phyloP scores from a whole-genome alignment of 92 coral and sea anemone species.

The Umimayanthus kanabou region DNA sequence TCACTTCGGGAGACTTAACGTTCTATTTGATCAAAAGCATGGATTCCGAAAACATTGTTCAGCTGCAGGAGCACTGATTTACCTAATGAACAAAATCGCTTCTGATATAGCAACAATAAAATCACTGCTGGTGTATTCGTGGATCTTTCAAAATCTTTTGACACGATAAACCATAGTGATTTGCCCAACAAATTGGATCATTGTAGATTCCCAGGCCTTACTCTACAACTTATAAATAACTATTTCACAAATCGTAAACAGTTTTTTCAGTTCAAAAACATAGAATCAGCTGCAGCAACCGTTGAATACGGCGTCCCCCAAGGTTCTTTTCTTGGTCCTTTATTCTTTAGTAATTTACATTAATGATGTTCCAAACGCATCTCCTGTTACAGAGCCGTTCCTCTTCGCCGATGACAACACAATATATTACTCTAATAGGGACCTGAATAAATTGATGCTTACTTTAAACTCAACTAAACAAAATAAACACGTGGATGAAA shows the following conservation, averaged over 20 bases:
- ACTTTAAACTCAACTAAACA: not conserved
- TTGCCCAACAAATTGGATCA: not conserved
- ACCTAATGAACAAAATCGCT: too few relatives aligned
- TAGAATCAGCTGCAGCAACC: not conserved
- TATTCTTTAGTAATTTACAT: constrained; percentile 9
- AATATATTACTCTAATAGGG: not conserved
- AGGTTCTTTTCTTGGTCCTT: constrained; percentile 27
- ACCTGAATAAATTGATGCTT: constrained; percentile 1
- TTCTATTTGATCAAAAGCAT: too few relatives aligned
- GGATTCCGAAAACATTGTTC: too few relatives aligned
- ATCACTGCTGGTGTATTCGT: too few relatives aligned
- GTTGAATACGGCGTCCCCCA: constrained; percentile 17
- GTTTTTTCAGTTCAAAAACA: not conserved
- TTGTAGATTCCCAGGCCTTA: not conserved
- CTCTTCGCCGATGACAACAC: constrained; percentile 23
- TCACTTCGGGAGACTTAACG: too few relatives aligned
- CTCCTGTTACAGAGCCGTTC: not conserved
- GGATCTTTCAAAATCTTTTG: too few relatives aligned
- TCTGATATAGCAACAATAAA: too few relatives aligned
- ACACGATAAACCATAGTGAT: not conserved
- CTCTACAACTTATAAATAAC: constrained; percentile 3
- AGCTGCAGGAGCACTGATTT: too few relatives aligned
- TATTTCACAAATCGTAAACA: constrained; percentile 13
- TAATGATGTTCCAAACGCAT: constrained; percentile 16
- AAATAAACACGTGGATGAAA: not conserved